A percentile compares a stretch with the other conserved stretches of the same genome.
phyloP scores from a whole-genome alignment of 2,113 vertebrate species.

The Sinocyclocheilus maitianheensis region DNA sequence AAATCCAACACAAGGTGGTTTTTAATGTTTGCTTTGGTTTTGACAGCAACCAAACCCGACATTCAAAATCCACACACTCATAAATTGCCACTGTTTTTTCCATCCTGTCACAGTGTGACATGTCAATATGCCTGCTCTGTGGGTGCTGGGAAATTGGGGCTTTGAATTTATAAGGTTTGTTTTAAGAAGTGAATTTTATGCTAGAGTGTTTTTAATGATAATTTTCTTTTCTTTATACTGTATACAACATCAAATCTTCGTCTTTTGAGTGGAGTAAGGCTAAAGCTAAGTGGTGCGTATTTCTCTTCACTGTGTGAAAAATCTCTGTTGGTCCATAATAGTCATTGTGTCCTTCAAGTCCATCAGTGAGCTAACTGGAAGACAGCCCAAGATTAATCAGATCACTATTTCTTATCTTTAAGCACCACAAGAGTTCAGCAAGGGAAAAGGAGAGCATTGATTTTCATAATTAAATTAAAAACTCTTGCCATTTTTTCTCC shows the following conservation, averaged over 20 bases:
- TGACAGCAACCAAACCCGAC: background rate
- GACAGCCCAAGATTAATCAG: constrained; percentile 44
- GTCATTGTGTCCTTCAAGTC: constrained; percentile 51
- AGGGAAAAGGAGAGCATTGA: constrained; percentile 49
- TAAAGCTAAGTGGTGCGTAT: too few relatives aligned
- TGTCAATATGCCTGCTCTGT: background rate
- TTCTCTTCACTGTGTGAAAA: background rate
- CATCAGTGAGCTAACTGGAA: constrained; percentile 29
- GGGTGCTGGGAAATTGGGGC: background rate
- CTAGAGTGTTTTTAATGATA: background rate
- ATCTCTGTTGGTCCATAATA: constrained; percentile 20
- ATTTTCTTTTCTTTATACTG: too few relatives aligned
- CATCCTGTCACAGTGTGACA: background rate
- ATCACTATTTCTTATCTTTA: constrained; percentile 53
- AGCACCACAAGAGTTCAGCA: constrained; percentile 42
- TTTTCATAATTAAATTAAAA: constrained; percentile 63
- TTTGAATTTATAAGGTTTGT: background rate
- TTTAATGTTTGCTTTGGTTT: background rate
- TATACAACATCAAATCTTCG: too few relatives aligned
- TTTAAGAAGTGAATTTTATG: background rate
- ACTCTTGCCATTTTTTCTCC: constrained; percentile 45
- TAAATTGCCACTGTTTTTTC: background rate
- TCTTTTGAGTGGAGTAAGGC: background rate
- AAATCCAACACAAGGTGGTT: background rate
- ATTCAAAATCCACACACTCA: background rate